Base-by-base conservation (phyloP, 2,888 invertebrate genomes). In the Icerya purchasi region DNA sequence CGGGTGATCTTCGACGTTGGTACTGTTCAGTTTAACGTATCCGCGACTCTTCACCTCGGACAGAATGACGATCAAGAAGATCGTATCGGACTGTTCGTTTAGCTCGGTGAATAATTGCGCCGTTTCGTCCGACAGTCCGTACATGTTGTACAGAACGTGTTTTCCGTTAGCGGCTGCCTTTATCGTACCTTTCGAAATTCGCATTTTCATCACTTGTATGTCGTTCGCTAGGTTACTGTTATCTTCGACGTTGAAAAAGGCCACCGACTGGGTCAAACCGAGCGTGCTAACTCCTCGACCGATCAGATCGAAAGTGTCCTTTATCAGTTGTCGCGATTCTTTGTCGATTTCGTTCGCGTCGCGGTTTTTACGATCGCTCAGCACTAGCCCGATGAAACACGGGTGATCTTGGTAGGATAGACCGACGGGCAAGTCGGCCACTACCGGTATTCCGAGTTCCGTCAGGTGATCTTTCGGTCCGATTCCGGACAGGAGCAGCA, bases 401-500 rank as follows among this genome's bases (percentile, higher is more conserved):
- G 85, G 78, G 68, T 90, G 90, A 69, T 90, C 89, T 71, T 86
- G 86, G n/a, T 89, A 73, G 72, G 89, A 89, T 62, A 74, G 70
- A 0, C 90, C 90, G 0, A 90, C 87, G 14, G 80, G 78, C 10
- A 77, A 72, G 69, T 84, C 70, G 0, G 73, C 73, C 20, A 85
- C 69, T 0, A 82, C 75, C 19, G 77, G 73, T 55, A 85, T 79
- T 0, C 76, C 78, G 23, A 78, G 66, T 52, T 80, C 74, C 23
- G 67, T 69, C 2, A 86, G 72, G 67, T 85, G 80, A 14, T 76
- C 71, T 5, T 72, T 72, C 0, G 84, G 82, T 2, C 87, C 86
- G 8, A 90, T 76, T 0, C 92, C 92, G 1, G 88, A 87, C 53
- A 91, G 69, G 86, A 90, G 86, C 50, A 92, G 73, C 19, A 92